Evolutionary conservation across 1,140 invertebrate species (phyloP), one percentile per base, ranked within the genome.

Genomic region (Drosophila rhopaloa): DNA sequence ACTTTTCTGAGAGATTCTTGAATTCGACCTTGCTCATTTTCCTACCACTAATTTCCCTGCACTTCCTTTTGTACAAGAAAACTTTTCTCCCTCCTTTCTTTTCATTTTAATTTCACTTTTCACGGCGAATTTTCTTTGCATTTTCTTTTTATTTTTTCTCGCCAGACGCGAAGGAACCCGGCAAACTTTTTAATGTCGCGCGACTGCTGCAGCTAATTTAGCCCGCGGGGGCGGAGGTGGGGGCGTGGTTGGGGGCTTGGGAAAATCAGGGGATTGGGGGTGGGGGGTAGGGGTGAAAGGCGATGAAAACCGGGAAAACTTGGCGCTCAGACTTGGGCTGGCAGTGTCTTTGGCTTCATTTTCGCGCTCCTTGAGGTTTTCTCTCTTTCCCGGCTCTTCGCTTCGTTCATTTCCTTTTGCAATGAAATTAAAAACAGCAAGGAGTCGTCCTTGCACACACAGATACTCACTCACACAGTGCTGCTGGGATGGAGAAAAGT

Each of bases 351-450:
- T 89, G 80, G 76, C 72, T 89, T 89, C 83, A 88, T 88, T 88
- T 88, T 78, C 79, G 67, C 79, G 57, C 58, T 62, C 55, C 62
- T 59, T 63, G 60, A 67, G 68, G 71, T 82, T 78, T 59, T 58
- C 66, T 66, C 56, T 37, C 48, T 68, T 43, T 48, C 43, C 54
- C 74, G 47, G 44, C 53, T 68, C 71, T 63, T 62, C 62, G 60
- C 51, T 60, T 71, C 60, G 54, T 79, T 70, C 67, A 73, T 84
- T 89, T 82, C 60, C 63, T 79, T 59, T 72, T 91, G 83, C 83
- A 88, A 91, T 91, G 83, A 91, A 91, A 91, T 91, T 91, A 91
- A 91, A 91, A 91, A 88, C 83, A 88, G 84, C 84, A 84, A 88
- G 85, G 62, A 89, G 85, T 89, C 83, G 71, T 61, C 58, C 70